Evolutionary conservation across 2,113 vertebrate genomes (phyloP), one percentile per base, ranked within the genome.

Genomic region (Gobiocypris rarus): DNA sequence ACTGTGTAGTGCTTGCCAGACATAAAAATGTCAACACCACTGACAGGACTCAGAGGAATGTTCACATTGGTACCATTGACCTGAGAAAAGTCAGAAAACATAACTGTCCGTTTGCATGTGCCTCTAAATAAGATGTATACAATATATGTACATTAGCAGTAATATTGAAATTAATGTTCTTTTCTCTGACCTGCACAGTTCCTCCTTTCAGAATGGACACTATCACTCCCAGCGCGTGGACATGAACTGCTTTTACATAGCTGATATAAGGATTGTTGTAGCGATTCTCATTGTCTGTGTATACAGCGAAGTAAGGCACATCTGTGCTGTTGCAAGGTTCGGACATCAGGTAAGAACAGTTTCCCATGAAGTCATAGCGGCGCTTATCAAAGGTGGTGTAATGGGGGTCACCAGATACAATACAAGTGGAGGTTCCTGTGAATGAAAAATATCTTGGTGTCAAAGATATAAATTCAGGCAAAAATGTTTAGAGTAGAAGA

Each of bases 321-420:
- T 59, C 31, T 5, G 92, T 93, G 63, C 34, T 50, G 56, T 94
- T 94, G 85, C 94, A 95, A 8, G 85, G 84, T 58, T 84, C 67
- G 9, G 94, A 90, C 90, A 95, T 92, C 74, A 94, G 48, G 75
- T 95, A 95, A 83, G 87, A 94, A 89, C 94, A 95, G 91, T 93
- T 95, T n/a, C 95, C 95, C 94, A 95, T 94, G 86, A 95, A 95
- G 88, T 91, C 77, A 70, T 95, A 95, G 10, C 81, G 83, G 13
- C 11, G 83, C 11, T 90, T 92, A 89, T 95, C 95, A 84, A 95
- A 95, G 9, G 93, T 95, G 61, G 90, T 92, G 90, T 95, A 95
- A 85, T 95, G 94, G 6, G 95, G 95, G 83, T 95, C 94, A 22
- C 92, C 88, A 34, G 91, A 85, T 3, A 90, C 91, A 0, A 93